Base-by-base conservation (phyloP, 1,140 invertebrate species). In the Macrobrachium rosenbergii region DNA sequence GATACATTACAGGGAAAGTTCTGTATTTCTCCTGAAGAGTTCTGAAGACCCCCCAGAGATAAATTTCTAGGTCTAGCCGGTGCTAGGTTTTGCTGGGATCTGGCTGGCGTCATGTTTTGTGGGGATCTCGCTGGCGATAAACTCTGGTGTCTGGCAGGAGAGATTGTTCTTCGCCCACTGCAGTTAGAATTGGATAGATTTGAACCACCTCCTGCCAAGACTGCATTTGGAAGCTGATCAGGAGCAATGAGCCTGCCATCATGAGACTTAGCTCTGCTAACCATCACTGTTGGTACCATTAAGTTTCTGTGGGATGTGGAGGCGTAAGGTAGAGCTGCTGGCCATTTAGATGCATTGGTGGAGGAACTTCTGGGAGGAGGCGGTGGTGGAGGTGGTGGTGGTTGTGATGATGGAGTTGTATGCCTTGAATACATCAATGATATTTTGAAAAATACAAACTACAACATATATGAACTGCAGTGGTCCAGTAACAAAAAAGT, bases 351-450 rank as follows among this genome's bases (percentile, higher is more conserved):
- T 59, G 77, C 21, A n/a, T 14, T 80, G 17, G 28, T 58, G 8
- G 77, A 28, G 12, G 45, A 63, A 60, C 62, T 79, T 80, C 59
- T 75, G 60, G 85, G 82, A 28, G 52, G 72, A 63, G 45, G 82
- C 62, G 60, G 69, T 58, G 67, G n/a, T 21, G 64, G 45, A 37
- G 82, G 81, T 21, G 81, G 69, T 62, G 82, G 85, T 52, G 78
- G 85, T 45, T 21, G n/a, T 86, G 83, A 58, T 21, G 77, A 52
- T 72, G 69, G 21, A 72, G 69, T 23, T 72, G 69, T 43, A 72
- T 28, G 37, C 69, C 69, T 72, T 72, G 37, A 16, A n/a, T 72
- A 43, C 52, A 52, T 52, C 52, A 52, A 52, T 52, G 52, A 72
- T 28, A 72, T 72, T 72, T 72, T 72, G n/a, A 52, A 52, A 52